These are phyloP conservation scores for Ectemnius lituratus DNA, from an alignment of 2,888 invertebrate genomes.

Conservation along the genomic window DNA sequence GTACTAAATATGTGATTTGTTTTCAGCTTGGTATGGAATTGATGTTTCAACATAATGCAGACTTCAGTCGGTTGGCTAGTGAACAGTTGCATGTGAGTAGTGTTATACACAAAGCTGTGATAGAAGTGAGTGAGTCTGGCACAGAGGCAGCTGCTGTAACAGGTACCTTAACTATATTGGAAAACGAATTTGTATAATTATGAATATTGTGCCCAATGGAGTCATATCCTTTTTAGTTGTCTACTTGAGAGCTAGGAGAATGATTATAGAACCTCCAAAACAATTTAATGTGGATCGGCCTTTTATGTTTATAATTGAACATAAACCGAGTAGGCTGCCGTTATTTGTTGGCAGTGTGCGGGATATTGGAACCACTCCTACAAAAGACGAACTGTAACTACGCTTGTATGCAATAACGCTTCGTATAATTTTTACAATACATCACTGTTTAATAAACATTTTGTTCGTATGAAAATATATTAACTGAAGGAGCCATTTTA, in stretches of 20 bases:
- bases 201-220: no score
- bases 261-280: conserved; percentile 49
- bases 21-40: conserved; percentile 76
- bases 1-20: neutral
- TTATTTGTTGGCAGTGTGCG: conserved; percentile 71
- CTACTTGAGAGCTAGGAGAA: conserved; percentile 62
- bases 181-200: conserved; percentile 1
- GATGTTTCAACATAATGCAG: conserved; percentile 76
- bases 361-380: conserved; percentile 53
- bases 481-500: no score
- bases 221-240: conserved; percentile 55
- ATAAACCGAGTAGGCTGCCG: conserved; percentile 66
- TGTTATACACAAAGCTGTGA: conserved; percentile 80
- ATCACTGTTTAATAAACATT: neutral
- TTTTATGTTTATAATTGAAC: conserved; percentile 73
- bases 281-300: conserved; percentile 75
- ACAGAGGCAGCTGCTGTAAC: conserved; percentile 81
- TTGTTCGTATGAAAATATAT: conserved; percentile 1
- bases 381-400: conserved; percentile 70
- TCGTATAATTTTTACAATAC: neutral
- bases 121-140: conserved; percentile 80
- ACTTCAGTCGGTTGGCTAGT: conserved; percentile 76
- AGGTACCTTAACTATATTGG: conserved; percentile 69
- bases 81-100: conserved; percentile 76
- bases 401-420: neutral